Evolutionary conservation across 2,888 invertebrate genomes (phyloP), one percentile per base, ranked within the genome.

Genomic region (Gryllus longicercus): DNA sequence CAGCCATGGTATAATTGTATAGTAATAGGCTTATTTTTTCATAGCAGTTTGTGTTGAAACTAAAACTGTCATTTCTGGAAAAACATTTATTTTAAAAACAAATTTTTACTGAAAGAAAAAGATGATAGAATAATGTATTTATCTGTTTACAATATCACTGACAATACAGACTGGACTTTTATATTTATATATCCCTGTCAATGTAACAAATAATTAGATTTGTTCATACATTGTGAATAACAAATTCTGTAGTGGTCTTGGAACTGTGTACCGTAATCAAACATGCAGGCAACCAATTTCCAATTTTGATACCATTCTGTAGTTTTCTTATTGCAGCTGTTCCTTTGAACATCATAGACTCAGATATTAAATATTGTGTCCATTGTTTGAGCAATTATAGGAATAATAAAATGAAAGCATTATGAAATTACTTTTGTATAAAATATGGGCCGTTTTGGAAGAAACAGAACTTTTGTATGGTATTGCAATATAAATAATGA

Each of bases 101-200:
- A 38, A 38, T 38, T 38, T 38, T 38, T 38, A 38, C 38, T 38
- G 38, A 38, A 38, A 8, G 38, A 38, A 38, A 14, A 63, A 63
- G n/a, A 63, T 63, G 63, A 63, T 63, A 14, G n/a, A 16, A n/a
- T 11, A n/a, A 14, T 63, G 63, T 63, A 63, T 3, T 18, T 63
- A 63, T n/a, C 63, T 63, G 63, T 63, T 63, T n/a, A 63, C 63
- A 63, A 63, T 63, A 63, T 63, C 16, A 63, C 63, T 63, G 63
- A 63, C 63, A 63, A 63, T 63, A 63, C 63, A 63, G 63, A 63
- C 63, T 63, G 63, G 63, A 63, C 63, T 63, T 63, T 63, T 63
- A 63, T 63, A 63, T 63, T 14, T 63, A 63, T 63, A 63, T 63
- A 18, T 11, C 63, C 63, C 14, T 14, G 11, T 63, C 63, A 38